Evolutionary conservation across 2,888 invertebrate genomes (phyloP).

Genomic region (Dasysyrphus albostriatus): DNA sequence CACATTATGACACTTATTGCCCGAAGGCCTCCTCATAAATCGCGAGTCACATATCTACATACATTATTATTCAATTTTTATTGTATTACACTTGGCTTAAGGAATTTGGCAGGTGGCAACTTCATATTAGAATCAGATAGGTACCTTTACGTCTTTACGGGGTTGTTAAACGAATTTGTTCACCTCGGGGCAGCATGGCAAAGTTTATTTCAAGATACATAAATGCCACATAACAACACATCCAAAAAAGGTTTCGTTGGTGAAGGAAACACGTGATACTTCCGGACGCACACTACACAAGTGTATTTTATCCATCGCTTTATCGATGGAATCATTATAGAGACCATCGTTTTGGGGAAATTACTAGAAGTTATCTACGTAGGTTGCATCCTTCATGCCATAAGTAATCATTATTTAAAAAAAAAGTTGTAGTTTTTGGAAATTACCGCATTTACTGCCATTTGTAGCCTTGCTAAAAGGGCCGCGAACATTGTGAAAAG

Average conservation of each 20-base stretch:
- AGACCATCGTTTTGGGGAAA: conserved; percentile 60
- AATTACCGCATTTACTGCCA: not conserved
- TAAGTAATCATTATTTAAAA: conserved; percentile 21
- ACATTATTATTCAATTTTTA: conserved; percentile 66
- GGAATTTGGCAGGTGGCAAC: conserved; percentile 56
- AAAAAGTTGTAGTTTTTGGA: conserved; percentile 13
- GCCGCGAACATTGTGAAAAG: too few species aligned
- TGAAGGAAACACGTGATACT: conserved; percentile 66
- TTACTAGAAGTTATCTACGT: conserved; percentile 53
- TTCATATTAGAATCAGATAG: conserved; percentile 27
- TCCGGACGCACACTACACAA: conserved; percentile 56
- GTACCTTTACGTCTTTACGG: conserved; percentile 13
- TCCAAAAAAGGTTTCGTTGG: conserved; percentile 42
- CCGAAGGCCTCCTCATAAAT: conserved; percentile 72
- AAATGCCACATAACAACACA: conserved; percentile 57
- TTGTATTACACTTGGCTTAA: conserved; percentile 40
- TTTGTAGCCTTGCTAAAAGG: not conserved
- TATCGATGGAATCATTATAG: conserved; percentile 50
- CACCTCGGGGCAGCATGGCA: conserved; percentile 61
- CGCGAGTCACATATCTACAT: conserved; percentile 72
- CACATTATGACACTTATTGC: conserved; percentile 74
- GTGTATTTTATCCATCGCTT: conserved; percentile 36
- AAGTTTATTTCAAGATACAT: conserved; percentile 60
- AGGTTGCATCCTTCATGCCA: conserved; percentile 37
- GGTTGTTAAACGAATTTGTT: conserved; percentile 59